Percentiles rank a stretch among this genome's conserved stretches.
Evolutionary conservation across 2,797 vertebrate genomes (phyloP).

Genomic region (Hydrolagus colliei): DNA sequence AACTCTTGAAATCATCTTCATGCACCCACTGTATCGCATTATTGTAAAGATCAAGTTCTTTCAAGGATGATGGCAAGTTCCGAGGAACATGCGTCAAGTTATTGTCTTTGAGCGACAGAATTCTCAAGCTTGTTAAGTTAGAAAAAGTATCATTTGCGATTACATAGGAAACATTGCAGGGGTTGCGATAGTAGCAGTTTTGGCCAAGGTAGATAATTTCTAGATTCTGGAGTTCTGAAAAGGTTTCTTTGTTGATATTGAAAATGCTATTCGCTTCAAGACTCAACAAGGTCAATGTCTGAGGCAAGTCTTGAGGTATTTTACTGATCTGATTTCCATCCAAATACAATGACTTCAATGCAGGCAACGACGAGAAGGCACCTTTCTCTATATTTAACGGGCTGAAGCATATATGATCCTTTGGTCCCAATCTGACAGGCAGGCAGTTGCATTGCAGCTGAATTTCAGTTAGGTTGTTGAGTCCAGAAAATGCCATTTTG

Average conservation of each 20-base stretch:
- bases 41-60: conserved; percentile 81
- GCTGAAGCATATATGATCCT: conserved; percentile 63
- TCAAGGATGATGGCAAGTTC: conserved; percentile 66
- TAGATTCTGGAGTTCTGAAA: conserved; percentile 68
- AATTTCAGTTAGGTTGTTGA: conserved; percentile 75
- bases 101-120: conserved; percentile 82
- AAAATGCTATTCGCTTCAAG: conserved; percentile 82
- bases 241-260: conserved; percentile 60
- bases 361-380: conserved; percentile 63
- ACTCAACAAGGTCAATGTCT: conserved; percentile 70
- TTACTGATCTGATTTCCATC: conserved; percentile 79
- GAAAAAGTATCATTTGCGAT: conserved; percentile 70
- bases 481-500: conserved; percentile 60
- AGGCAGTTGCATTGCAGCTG: conserved; percentile 92
- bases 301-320: conserved; percentile 75
- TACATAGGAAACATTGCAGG: conserved; percentile 73
- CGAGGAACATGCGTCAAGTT: conserved; percentile 75
- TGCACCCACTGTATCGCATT: conserved; percentile 68
- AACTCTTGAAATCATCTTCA: conserved; percentile 64
- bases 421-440: conserved; percentile 73
- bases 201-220: conserved; percentile 78
- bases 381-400: conserved; percentile 54
- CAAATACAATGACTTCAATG: conserved; percentile 73
- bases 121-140: conserved; percentile 60
- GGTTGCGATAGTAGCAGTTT: conserved; percentile 91